Percentiles rank a stretch among this genome's conserved stretches.
Evolutionary conservation across 2,113 vertebrate genomes (phyloP).

Genomic region (Phrynosoma blainvillii): DNA sequence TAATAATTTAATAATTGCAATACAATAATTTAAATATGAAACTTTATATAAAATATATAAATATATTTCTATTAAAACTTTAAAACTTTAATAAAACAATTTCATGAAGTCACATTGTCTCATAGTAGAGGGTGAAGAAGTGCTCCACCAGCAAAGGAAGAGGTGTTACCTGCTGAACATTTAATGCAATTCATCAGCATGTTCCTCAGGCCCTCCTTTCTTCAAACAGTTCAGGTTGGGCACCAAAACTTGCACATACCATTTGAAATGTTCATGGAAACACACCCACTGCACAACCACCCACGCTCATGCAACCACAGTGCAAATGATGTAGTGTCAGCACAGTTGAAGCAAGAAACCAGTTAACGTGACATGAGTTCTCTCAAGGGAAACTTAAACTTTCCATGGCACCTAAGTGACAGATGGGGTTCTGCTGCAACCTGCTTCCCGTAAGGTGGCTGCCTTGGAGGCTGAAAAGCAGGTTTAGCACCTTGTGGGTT

Average conservation of each 20-base stretch:
- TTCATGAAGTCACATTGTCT: too few relatives aligned
- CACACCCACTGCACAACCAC: slow-evolving; percentile 21
- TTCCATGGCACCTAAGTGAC: neutral
- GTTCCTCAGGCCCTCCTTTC: neutral
- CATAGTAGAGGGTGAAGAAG: too few relatives aligned
- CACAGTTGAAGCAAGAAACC: neutral
- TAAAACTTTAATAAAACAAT: too few relatives aligned
- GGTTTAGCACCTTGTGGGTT: neutral
- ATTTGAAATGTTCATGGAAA: neutral
- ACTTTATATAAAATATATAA: too few relatives aligned
- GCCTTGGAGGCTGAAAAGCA: neutral
- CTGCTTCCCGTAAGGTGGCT: neutral
- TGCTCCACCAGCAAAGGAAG: neutral
- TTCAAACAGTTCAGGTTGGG: accelerated
- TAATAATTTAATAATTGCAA: too few relatives aligned
- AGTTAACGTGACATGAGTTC: slow-evolving; percentile 6
- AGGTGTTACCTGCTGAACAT: neutral
- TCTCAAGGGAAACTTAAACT: neutral
- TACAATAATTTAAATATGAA: too few relatives aligned
- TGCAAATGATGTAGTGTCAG: neutral
- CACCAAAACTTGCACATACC: neutral
- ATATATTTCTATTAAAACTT: too few relatives aligned
- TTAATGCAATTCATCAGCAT: accelerated
- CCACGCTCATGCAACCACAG: neutral
- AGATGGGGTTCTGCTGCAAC: neutral